Conservation (phyloP, 2,797 vertebrate species). For the Ispidina lecontei region DNA sequence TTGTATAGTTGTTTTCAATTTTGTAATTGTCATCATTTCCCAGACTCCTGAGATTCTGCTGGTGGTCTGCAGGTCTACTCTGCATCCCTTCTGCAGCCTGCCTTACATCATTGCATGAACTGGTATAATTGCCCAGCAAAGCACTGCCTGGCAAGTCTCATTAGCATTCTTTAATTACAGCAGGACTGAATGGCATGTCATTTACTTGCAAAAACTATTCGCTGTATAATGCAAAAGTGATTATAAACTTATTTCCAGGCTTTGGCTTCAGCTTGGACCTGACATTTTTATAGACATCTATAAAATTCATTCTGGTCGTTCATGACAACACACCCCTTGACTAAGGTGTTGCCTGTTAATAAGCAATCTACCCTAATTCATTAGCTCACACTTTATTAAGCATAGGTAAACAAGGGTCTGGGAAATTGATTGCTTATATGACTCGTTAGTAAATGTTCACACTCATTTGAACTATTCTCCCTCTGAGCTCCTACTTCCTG, state of each 20-base stretch:
- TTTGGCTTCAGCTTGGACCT: not conserved
- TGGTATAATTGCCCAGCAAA: not conserved
- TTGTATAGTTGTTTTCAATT: not conserved
- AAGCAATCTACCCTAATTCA: not conserved
- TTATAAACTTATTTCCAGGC: conserved; percentile 14
- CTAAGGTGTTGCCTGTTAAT: not conserved
- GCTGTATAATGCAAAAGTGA: not conserved
- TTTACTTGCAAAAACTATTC: conserved; percentile 29
- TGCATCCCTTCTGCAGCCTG: conserved; percentile 1
- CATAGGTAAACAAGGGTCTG: not conserved
- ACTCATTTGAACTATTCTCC: not conserved
- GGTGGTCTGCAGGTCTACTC: not conserved
- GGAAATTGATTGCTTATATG: not conserved
- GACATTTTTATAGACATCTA: conserved; percentile 11
- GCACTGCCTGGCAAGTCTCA: not conserved
- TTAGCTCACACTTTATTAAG: conserved; percentile 8
- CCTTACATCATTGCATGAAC: not conserved
- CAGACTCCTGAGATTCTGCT: not conserved
- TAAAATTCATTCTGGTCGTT: conserved; percentile 26
- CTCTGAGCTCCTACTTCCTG: not conserved
- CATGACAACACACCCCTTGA: conserved; percentile 22
- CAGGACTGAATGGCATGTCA: not conserved
- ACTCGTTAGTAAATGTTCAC: not conserved
- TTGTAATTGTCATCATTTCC: not conserved
- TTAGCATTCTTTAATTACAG: conserved; percentile 41